Base-by-base conservation (phyloP, 2,888 invertebrate genomes). In the Operophtera brumata region DNA sequence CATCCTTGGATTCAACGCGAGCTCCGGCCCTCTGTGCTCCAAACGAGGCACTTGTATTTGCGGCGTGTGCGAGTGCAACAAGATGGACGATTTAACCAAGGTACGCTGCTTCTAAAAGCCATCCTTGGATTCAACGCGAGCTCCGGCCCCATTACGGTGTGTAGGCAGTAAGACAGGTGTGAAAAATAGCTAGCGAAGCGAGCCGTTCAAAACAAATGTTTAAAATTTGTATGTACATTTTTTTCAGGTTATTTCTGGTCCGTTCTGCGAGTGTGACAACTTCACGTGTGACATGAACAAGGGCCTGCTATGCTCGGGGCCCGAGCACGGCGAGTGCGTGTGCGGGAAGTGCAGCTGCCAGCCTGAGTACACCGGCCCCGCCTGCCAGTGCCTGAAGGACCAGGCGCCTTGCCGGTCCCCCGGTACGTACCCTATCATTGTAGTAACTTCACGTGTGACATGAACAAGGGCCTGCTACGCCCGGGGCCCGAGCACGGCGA, bases 251-350 rank as follows among this genome's bases (percentile, higher is more conserved):
- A 92, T 95, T 67, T 92, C 94, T 9, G 97, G 97, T 0, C 92
- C 92, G 57, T 96, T 92, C 89, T 99, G 99, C 80, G 96, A 99
- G 82, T 99, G 99, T 84, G 98, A 99, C 85, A 97, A 98, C 89
- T 98, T 97, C 88, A 95, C 96, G 25, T 99, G 99, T 78, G 97
- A 97, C 78, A 94, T 96, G 68, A 93, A 93, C 88, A 94, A 93
- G 86, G 96, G 94, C 54, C 83, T 92, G 69, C 84, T 96, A 42
- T 98, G 97, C 82, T 96, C 96, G 25, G 96, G 96, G 0, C 89
- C 92, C 0, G 92, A 92, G 13, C 95, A 96, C 77, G 99, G 99
- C 49, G 92, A 87, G 35, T 99, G 99, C 79, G 94, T 94, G 48
- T 99, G 99, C 82, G 97, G 97, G 49, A 91, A 92, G 62, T 99